phyloP scores from a whole-genome alignment of 1,140 invertebrate genomes.

The Orchestia grillus region DNA sequence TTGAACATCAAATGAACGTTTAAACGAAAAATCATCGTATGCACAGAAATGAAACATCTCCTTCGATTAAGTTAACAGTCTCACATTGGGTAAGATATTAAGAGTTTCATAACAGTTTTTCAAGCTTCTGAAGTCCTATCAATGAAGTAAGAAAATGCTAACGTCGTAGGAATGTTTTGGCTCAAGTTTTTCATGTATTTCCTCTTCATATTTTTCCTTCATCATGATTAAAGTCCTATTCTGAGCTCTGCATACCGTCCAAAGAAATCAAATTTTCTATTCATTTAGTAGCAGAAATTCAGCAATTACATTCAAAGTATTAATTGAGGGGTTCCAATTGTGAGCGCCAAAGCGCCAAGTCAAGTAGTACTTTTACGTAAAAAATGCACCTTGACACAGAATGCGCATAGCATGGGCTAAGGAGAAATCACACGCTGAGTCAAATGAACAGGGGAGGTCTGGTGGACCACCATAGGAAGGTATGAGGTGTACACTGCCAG shows the following conservation, averaged over 20 bases:
- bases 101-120: background rate
- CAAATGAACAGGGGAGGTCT: background rate
- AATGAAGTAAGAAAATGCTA: background rate
- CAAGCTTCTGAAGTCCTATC: background rate
- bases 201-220: background rate
- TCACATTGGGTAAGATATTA: too few species aligned
- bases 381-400: background rate
- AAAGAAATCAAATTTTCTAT: background rate
- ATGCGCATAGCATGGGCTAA: background rate
- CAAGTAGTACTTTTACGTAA: background rate
- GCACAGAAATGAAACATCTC: too few species aligned
- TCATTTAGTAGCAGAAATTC: too few species aligned
- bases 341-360: too few species aligned
- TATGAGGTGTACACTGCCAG: background rate
- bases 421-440: background rate
- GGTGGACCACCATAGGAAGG: background rate
- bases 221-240: background rate
- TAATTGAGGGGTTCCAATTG: too few species aligned
- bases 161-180: background rate
- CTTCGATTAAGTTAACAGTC: too few species aligned
- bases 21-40: too few species aligned
- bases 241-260: background rate
- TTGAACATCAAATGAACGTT: too few species aligned
- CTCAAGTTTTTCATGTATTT: background rate
- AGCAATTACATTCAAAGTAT: too few species aligned